Evolutionary conservation across 2,888 invertebrate species (phyloP), one percentile per base, ranked within the genome.

Genomic region (Diarsia mendica): DNA sequence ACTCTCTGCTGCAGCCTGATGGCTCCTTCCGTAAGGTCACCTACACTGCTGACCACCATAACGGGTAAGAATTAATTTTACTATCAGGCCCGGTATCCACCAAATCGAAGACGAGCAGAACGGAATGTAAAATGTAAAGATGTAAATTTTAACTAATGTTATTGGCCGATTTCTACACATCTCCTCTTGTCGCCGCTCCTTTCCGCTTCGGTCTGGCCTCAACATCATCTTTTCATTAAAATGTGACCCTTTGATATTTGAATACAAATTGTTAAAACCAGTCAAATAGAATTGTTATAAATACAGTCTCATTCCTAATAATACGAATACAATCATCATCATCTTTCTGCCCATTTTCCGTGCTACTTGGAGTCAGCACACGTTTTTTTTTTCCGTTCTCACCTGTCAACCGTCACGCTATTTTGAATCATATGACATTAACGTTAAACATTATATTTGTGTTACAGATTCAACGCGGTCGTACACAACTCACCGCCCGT

Each of bases 1-100:
- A 97, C 92, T 96, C 97, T 60, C 92, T 97, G 80, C 93, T 97
- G 74, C 97, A 97, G 92, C 97, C 97, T 79, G 97, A 97, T 90
- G 97, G 97, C 86, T 97, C 97, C 73, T 95, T 96, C 93, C 95
- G 97, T 82, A 97, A 97, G 87, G 97, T 97, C 79, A 96, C 97
- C 77, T 97, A 97, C 92, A 96, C 97, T 61, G 97, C 97, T 89
- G 97, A 97, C 89, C 96, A 97, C 83, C 97, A 97, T 87, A 97
- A 96, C 83, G 97, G 97, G 95, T 97, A 95, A 93, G 87, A 46
- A 70, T 2, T 5, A 23, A 72, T 39, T 6, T 28, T 10, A 44
- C 20, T n/a, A 39, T 39, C 39, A 53, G n/a, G n/a, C n/a, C n/a
- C n/a, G n/a, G n/a, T n/a, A n/a, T n/a, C n/a, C n/a, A n/a, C n/a